A percentile compares a stretch with the other conserved stretches of the same genome.
These are phyloP conservation scores for Pycnomerus fuliginosus DNA, from an alignment of 2,888 invertebrate genomes.

Conservation along the genomic window DNA sequence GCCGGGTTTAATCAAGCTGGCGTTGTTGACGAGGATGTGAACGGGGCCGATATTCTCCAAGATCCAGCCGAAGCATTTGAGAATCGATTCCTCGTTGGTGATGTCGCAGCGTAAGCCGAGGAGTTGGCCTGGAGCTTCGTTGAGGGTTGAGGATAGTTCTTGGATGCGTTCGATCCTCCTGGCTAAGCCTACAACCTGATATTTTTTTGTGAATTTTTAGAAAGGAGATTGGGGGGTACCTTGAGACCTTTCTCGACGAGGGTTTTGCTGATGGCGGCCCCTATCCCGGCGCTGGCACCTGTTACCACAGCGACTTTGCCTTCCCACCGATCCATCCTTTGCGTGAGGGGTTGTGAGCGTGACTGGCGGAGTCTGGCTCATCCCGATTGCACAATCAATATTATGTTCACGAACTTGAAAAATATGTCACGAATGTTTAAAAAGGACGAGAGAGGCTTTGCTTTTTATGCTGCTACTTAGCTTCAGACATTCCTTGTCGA, in stretches of 20 bases:
- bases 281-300: too few species aligned
- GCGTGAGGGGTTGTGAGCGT: too few species aligned
- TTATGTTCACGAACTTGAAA: too few species aligned
- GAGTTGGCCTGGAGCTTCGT: conserved; percentile 28
- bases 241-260: conserved; percentile 11
- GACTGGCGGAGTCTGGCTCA: too few species aligned
- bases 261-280: conserved; percentile 5
- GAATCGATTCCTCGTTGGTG: conserved; percentile 33
- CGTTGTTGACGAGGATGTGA: conserved; percentile 36
- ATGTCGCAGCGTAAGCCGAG: conserved; percentile 31
- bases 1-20: conserved; percentile 27
- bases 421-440: too few species aligned
- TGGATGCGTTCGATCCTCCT: conserved; percentile 32
- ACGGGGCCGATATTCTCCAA: conserved; percentile 32
- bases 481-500: too few species aligned
- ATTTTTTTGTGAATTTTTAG: background rate
- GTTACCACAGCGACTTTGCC: conserved; percentile 17
- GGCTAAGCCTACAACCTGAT: conserved; percentile 35
- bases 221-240: background rate
- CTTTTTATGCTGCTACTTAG: too few species aligned
- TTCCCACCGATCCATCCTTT: conserved; percentile 19
- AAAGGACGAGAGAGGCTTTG: too few species aligned
- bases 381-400: too few species aligned
- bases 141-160: conserved; percentile 25
- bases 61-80: conserved; percentile 33